Evolutionary conservation across 2,797 vertebrate species (phyloP), one percentile per base, ranked within the genome.

Genomic region (Propithecus deckenii): DNA sequence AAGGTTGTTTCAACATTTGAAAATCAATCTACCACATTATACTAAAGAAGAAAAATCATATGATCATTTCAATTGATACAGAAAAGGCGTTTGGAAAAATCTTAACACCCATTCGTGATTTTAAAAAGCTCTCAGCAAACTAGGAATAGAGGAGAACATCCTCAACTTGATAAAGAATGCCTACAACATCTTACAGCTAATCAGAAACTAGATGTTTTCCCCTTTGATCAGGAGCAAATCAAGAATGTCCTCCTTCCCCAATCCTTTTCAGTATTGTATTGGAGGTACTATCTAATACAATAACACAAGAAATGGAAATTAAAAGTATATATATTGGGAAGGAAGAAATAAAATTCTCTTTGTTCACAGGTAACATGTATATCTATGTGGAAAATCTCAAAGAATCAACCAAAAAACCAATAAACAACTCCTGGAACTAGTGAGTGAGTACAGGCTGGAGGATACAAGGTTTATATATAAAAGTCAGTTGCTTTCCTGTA

Each of bases 341-440:
- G 32, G 30, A 30, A 89, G 86, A 81, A 83, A 25, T 81, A 61
- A 78, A 89, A 89, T 48, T 67, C 32, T 92, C 71, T 88, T 71
- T 94, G 48, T 90, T 86, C 38, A 85, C 10, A 95, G 30, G 17
- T 86, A 55, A 84, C 20, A 89, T 72, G 41, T 78, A 50, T 69
- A 15, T 89, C 69, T 92, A 41, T 69, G 7, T 74, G 57, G 65
- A 95, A 84, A 93, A 84, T 63, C 23, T 38, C 22, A 78, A 95
- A 76, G 23, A 74, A 67, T 67, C 17, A 59, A 80, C 48, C 48
- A 23, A 52, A 74, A 57, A 79, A 59, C 17, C 76, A 83, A 69
- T 43, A 71, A 94, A 92, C 43, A 94, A 65, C 63, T 78, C 23
- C 41, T 93, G 30, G 25, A 83, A 89, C 63, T 95, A 93, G 65